Base-by-base conservation (phyloP, 2,888 invertebrate species). In the Chouioia cunea region DNA sequence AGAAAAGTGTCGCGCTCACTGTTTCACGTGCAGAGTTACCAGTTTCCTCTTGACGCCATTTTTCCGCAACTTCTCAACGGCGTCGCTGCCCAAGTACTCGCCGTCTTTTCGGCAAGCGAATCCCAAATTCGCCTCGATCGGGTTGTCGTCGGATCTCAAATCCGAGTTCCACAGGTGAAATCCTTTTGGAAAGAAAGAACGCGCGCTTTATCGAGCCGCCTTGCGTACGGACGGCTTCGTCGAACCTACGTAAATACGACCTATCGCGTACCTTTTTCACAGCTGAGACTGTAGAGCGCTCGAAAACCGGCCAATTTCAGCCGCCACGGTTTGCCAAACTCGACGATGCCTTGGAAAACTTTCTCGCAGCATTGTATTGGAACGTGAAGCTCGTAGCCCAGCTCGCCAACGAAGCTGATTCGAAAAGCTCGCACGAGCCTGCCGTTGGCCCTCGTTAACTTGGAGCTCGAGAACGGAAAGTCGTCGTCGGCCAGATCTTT, bases 331-430 rank as follows among this genome's bases (percentile, higher is more conserved):
- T 89, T 87, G 0, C 92, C 90, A 54, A 87, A 87, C 64, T 88
- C 86, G 73, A 88, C 88, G 18, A 95, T 79, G 15, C 89, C 89
- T 73, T 89, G 87, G 81, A 92, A 93, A 53, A 94, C 88, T 3
- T 87, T 82, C 48, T 88, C 86, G 20, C 93, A 93, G 27, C 90
- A 89, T 0, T 91, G 89, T 8, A 89, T 88, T 0, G 96, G 94
- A 69, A 96, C 90, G 80, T 97, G 96, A 16, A 97, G 85, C 83
- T 97, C 96, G 89, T 93, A 97, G 36, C 97, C 97, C 27, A 96
- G 86, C 84, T 97, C 97, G 0, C 97, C 97, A 0, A 96, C 91
- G 86, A 93, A 95, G 76, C 95, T 93, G 15, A 96, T 88, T n/a
- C 96, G 89, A 74, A 96, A 86, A 0, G 93, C 90, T 27, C 95